Conservation (phyloP, 1,140 invertebrate species). For the Antheraea pernyi region DNA sequence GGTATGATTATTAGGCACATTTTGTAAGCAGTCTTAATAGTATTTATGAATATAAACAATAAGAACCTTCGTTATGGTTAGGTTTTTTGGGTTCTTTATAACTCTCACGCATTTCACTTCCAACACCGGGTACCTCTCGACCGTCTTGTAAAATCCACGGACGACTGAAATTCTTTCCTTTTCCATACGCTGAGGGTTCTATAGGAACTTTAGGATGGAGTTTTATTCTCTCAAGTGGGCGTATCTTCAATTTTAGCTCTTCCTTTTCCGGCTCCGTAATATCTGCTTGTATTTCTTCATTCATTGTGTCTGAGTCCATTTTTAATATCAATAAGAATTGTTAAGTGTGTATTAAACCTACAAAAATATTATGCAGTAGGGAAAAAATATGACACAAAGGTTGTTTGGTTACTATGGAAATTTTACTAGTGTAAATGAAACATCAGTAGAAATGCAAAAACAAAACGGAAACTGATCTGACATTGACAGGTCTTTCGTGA, state of each 20-base stretch:
- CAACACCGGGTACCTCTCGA: slow-evolving; percentile 41
- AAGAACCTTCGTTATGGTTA: slow-evolving; percentile 43
- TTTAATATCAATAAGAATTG: background rate
- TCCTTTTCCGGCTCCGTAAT: slow-evolving; percentile 50
- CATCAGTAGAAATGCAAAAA: slow-evolving; percentile 5
- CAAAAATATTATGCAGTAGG: too few relatives aligned
- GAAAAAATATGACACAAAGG: too few relatives aligned
- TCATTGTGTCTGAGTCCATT: slow-evolving; percentile 20
- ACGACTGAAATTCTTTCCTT: slow-evolving; percentile 63
- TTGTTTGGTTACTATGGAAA: slow-evolving; percentile 2
- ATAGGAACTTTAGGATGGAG: slow-evolving; percentile 60
- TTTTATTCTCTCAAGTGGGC: slow-evolving; percentile 59
- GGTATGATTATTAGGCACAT: too few relatives aligned
- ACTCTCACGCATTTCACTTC: slow-evolving; percentile 64
- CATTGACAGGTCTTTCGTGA: background rate
- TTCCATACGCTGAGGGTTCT: slow-evolving; percentile 65
- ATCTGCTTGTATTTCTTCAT: slow-evolving; percentile 59
- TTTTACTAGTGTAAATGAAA: slow-evolving; percentile 1
- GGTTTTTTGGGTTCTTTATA: slow-evolving; percentile 55
- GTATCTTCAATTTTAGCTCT: slow-evolving; percentile 55
- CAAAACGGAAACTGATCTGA: background rate
- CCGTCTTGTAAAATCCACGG: slow-evolving; percentile 70
- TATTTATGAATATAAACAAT: background rate
- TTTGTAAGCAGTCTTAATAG: background rate
- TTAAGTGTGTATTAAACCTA: background rate